Conservation (phyloP, 2,113 vertebrate genomes). For the Leptocoma aspasia region DNA sequence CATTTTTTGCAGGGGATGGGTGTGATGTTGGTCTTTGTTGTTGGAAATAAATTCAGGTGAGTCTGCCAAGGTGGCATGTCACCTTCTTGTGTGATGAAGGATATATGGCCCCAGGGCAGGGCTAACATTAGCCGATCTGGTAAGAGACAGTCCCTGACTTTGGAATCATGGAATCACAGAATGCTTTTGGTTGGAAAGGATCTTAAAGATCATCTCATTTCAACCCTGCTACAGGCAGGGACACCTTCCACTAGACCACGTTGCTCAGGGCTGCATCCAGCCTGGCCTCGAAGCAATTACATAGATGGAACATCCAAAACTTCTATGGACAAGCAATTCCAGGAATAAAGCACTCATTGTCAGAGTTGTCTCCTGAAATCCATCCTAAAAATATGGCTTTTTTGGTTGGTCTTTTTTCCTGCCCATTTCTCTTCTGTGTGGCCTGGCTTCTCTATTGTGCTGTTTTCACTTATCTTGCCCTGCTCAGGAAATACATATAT, state of each 20-base stretch:
- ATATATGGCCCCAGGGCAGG: not conserved
- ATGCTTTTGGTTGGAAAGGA: not conserved
- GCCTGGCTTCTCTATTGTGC: not conserved
- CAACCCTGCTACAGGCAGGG: not conserved
- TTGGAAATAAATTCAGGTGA: not conserved
- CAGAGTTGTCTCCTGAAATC: not conserved
- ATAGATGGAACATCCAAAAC: not conserved
- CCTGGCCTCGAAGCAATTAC: not conserved
- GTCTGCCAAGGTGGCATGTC: not conserved
- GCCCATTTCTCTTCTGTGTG: not conserved
- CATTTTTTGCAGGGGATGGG: fast-evolving
- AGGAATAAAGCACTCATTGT: not conserved
- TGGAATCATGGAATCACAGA: not conserved
- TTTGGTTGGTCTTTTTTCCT: not conserved
- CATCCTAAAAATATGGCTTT: not conserved
- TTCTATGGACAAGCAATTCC: not conserved
- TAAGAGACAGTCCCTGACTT: not conserved
- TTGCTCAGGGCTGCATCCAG: not conserved
- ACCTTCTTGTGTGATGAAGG: not conserved
- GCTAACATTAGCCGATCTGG: fast-evolving
- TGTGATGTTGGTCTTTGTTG: not conserved
- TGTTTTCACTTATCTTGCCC: not conserved
- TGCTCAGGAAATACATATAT: not conserved
- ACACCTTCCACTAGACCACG: not conserved
- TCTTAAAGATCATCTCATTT: not conserved